Percentiles rank a stretch among this genome's conserved stretches.
Evolutionary conservation across 2,797 vertebrate genomes (phyloP).

Genomic region (Tangara arthus): DNA sequence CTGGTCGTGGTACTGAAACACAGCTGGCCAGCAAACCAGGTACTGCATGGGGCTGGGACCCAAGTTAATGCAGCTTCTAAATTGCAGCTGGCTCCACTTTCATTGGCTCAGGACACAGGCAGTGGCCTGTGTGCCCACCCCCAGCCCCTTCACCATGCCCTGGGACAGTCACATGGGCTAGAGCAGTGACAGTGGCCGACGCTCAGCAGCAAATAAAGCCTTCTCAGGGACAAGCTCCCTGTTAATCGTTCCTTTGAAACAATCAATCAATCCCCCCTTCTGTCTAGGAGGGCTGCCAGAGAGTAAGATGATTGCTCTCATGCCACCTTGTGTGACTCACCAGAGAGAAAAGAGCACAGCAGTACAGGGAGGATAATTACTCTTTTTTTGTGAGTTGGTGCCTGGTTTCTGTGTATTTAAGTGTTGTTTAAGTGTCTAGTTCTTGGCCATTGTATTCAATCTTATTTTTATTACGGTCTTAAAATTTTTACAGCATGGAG

Average conservation of each 20-base stretch:
- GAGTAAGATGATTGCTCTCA: slow-evolving; percentile 7
- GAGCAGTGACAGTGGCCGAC: neutral
- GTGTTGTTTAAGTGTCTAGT: neutral
- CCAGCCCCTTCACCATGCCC: neutral
- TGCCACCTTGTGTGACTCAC: slow-evolving; percentile 20
- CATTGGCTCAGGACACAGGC: neutral
- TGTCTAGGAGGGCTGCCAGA: neutral
- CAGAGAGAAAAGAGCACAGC: slow-evolving; percentile 5
- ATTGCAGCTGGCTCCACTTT: neutral
- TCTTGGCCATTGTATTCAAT: slow-evolving; percentile 2
- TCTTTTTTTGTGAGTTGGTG: slow-evolving; percentile 16
- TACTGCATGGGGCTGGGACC: neutral
- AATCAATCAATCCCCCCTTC: neutral
- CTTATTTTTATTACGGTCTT: slow-evolving; percentile 41
- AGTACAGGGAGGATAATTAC: neutral
- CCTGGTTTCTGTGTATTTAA: slow-evolving; percentile 32
- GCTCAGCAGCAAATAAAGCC: neutral
- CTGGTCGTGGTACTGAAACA: neutral
- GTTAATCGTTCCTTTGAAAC: neutral
- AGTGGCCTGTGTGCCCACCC: accelerated
- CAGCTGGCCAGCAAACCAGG: neutral
- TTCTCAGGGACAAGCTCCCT: neutral
- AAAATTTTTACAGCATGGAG: neutral
- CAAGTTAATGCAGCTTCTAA: neutral
- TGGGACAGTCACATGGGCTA: accelerated